These are phyloP conservation scores for Arion vulgaris DNA, from an alignment of 1,140 invertebrate species.

Conservation along the genomic window DNA sequence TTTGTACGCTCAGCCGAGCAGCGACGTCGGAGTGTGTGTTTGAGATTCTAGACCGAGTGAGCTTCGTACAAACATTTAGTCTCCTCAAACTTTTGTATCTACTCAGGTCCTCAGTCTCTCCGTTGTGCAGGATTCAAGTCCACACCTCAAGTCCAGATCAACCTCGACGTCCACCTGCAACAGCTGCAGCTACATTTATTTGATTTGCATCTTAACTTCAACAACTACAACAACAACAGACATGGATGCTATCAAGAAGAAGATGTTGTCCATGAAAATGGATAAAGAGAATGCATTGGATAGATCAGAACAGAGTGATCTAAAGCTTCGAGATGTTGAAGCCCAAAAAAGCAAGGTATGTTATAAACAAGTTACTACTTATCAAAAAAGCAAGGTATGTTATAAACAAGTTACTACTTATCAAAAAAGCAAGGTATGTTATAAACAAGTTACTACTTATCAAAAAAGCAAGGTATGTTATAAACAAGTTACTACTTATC, in stretches of 20 bases:
- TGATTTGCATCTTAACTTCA: background rate
- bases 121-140: constrained; percentile 5
- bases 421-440: no score
- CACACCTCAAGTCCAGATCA: background rate
- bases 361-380: no score
- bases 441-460: no score
- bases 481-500: no score
- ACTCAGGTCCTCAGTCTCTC: constrained; percentile 18
- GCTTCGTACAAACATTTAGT: background rate
- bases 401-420: no score
- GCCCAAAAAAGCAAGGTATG: constrained; percentile 90
- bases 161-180: constrained; percentile 8
- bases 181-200: constrained; percentile 3
- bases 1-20: background rate
- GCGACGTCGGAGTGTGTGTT: background rate
- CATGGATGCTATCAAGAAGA: constrained; percentile 99
- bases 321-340: constrained; percentile 94
- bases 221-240: constrained; percentile 59
- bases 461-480: no score
- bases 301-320: constrained; percentile 93
- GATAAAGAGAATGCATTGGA: constrained; percentile 99
- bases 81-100: background rate
- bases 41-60: background rate
- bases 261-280: constrained; percentile 99
- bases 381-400: no score